Evolutionary conservation across 2,797 vertebrate genomes (phyloP).

Genomic region (Danio albolineatus): DNA sequence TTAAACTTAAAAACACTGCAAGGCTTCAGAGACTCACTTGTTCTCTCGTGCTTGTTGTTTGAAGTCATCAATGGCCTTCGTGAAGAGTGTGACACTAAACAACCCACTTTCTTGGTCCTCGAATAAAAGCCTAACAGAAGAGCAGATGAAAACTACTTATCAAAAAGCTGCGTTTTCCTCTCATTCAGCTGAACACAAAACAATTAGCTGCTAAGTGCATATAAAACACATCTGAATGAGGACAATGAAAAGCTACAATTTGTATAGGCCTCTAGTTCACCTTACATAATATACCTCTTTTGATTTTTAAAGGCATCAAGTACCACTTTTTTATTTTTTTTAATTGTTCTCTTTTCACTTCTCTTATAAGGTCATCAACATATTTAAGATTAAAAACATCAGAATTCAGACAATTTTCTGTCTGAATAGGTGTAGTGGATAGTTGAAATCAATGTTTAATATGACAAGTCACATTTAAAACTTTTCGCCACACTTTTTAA

Average conservation of each 20-base stretch:
- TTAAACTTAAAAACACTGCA: not conserved
- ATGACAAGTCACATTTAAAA: too few species aligned
- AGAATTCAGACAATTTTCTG: too few species aligned
- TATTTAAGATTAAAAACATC: too few species aligned
- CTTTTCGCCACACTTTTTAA: too few species aligned
- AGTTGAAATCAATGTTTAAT: too few species aligned
- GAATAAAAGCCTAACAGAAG: constrained; percentile 85
- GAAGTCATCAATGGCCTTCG: constrained; percentile 96
- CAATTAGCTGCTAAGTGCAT: not conserved
- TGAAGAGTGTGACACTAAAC: constrained; percentile 93
- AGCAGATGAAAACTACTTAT: not conserved
- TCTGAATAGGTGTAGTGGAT: too few species aligned
- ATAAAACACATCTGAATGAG: not conserved
- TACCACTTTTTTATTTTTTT: too few species aligned
- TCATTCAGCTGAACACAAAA: not conserved
- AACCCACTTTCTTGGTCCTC: constrained; percentile 95
- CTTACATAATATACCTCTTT: not conserved
- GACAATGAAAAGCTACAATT: not conserved
- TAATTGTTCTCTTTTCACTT: too few species aligned
- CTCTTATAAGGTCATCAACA: too few species aligned
- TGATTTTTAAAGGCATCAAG: too few species aligned
- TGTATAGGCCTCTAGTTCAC: too few species aligned
- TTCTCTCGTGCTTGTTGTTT: constrained; percentile 95
- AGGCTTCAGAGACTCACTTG: constrained; percentile 81
- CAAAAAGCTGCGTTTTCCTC: not conserved